These are phyloP conservation scores for Catharus ustulatus DNA, from an alignment of 2,797 vertebrate species.

Conservation along the genomic window DNA sequence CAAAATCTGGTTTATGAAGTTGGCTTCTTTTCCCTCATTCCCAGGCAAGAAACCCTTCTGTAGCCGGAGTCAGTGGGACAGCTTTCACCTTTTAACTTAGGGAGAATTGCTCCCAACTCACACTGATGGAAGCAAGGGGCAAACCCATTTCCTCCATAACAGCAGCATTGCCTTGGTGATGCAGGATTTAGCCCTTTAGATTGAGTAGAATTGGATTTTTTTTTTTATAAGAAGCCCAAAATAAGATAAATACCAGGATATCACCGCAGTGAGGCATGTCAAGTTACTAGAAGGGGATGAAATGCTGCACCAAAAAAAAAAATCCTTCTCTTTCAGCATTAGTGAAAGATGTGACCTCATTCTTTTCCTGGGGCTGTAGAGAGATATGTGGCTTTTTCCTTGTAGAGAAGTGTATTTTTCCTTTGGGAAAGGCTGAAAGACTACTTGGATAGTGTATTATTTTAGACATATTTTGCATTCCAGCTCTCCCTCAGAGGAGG, in stretches of 20 bases:
- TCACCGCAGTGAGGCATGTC: not conserved
- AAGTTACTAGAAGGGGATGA: not conserved
- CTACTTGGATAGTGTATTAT: constrained; percentile 42
- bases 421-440: constrained; percentile 36
- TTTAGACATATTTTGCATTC: constrained; percentile 47
- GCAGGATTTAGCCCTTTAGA: not conserved
- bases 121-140: not conserved
- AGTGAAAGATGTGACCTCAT: constrained; percentile 40
- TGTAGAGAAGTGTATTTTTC: constrained; percentile 19
- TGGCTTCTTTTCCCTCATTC: constrained; percentile 46
- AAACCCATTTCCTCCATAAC: not conserved
- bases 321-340: not conserved
- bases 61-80: constrained; percentile 14
- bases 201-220: not conserved
- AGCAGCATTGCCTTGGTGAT: not conserved
- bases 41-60: not conserved
- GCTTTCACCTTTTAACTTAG: constrained; percentile 10
- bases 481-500: not conserved
- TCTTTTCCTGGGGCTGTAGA: constrained; percentile 34
- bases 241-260: not conserved
- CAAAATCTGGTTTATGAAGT: constrained; percentile 44
- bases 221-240: not conserved
- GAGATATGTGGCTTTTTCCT: constrained; percentile 37
- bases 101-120: not conserved
- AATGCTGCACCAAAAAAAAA: not conserved